These are phyloP conservation scores for Syrrhaptes paradoxus DNA, from an alignment of 2,113 vertebrate genomes.

Conservation along the genomic window DNA sequence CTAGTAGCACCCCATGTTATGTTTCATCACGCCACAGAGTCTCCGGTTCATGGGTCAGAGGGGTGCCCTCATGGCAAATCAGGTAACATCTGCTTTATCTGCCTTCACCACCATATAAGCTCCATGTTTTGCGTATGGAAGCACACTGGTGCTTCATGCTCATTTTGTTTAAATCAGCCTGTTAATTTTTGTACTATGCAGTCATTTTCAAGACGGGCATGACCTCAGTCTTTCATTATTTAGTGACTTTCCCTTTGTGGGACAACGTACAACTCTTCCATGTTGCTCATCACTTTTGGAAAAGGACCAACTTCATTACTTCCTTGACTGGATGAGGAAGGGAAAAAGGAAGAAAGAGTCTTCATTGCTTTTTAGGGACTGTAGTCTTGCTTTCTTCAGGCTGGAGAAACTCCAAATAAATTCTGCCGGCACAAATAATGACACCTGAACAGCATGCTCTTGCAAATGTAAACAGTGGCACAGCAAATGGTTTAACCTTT, in stretches of 20 bases:
- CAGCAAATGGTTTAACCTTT: neutral
- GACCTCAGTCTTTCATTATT: slow-evolving; percentile 46
- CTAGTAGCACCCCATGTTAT: neutral
- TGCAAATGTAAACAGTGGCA: neutral
- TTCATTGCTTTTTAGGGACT: neutral
- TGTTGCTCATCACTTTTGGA: slow-evolving; percentile 38
- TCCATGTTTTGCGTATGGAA: neutral
- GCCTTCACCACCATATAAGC: neutral
- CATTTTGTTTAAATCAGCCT: neutral
- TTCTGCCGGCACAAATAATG: neutral
- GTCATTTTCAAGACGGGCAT: slow-evolving; percentile 23
- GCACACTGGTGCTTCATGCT: neutral
- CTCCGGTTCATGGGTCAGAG: neutral
- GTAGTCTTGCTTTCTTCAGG: neutral
- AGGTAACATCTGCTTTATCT: neutral
- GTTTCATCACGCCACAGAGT: neutral
- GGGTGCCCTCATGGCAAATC: neutral
- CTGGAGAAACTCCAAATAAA: neutral
- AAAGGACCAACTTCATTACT: slow-evolving; percentile 7
- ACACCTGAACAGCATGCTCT: neutral
- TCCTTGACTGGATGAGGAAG: neutral
- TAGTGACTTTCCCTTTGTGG: slow-evolving; percentile 26
- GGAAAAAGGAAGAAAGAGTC: neutral
- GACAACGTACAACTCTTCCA: slow-evolving; percentile 24
- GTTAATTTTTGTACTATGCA: slow-evolving; percentile 13